Evolutionary conservation across 2,888 invertebrate genomes (phyloP), one percentile per base, ranked within the genome.

Genomic region (Isoperla grammatica): DNA sequence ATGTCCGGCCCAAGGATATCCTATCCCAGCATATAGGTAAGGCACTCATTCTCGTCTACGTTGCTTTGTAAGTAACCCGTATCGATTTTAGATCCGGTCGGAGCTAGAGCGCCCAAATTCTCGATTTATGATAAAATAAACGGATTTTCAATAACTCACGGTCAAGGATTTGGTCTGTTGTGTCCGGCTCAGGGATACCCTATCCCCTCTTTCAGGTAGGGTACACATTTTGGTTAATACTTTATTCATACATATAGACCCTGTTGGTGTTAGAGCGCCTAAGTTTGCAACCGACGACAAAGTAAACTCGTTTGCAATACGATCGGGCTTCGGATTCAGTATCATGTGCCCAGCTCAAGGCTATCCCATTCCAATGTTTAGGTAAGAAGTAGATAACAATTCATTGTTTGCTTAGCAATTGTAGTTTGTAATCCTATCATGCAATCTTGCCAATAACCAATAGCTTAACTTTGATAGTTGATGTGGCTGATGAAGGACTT

Each of bases 141-240:
- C 61, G 78, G 80, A 50, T 75, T 81, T 67, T 72, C 76, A 46
- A 72, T 77, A 66, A 69, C 74, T 40, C 70, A 71, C 57, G 74
- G 73, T 19, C 73, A 76, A 56, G 78, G 79, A 61, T 78, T 85
- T 68, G 79, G 81, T 17, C 72, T 87, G 61, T 74, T 85, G 57
- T 87, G 87, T 71, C 84, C 84, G 68, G 84, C 86, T 49, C 86
- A 87, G 73, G 85, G 81, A 5, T 85, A 79, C 78, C 89, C 88
- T 49, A 81, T 87, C 67, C 88, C 88, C 67, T 71, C 83, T 62
- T 84, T 83, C 54, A 58, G 58, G 45, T 45, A 19, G 11, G 45
- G 6, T 5, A 13, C n/a, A 40, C 4, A 12, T 40, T 40, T 13
- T 13, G n/a, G 9, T 45, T 15, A 19, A 11, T 3, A 15, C 45